Evolutionary conservation across 2,888 invertebrate species (phyloP).

Genomic region (Phaonia tiefii): DNA sequence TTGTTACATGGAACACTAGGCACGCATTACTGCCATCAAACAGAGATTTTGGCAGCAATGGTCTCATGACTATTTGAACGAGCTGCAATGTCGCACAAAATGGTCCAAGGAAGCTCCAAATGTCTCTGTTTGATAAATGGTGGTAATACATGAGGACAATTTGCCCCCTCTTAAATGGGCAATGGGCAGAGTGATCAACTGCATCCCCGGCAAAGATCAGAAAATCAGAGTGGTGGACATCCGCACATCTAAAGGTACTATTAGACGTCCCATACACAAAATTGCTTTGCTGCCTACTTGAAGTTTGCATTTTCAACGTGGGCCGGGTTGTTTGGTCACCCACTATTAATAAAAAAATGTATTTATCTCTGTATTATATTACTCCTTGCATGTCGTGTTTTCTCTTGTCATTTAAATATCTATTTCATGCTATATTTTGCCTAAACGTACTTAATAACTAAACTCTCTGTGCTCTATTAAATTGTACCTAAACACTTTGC

Average conservation of each 20-base stretch:
- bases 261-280: slow-evolving; percentile 47
- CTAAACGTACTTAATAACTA: too few species aligned
- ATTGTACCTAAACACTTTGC: too few species aligned
- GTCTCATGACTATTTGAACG: slow-evolving; percentile 48
- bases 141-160: slow-evolving; percentile 50
- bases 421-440: too few species aligned
- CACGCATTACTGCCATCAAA: slow-evolving; percentile 37
- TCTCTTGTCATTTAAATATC: too few species aligned
- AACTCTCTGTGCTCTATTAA: too few species aligned
- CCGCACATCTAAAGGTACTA: slow-evolving; percentile 38
- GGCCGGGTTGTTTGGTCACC: too few species aligned
- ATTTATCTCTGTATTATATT: too few species aligned
- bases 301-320: slow-evolving; percentile 41
- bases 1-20: too few species aligned
- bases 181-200: slow-evolving; percentile 24
- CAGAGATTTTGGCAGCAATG: slow-evolving; percentile 54
- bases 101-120: slow-evolving; percentile 42
- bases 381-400: too few species aligned
- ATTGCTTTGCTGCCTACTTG: slow-evolving; percentile 25
- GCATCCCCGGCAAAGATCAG: slow-evolving; percentile 24
- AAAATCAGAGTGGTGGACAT: slow-evolving; percentile 41
- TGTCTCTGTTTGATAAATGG: slow-evolving; percentile 20
- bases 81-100: too few species aligned
- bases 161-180: slow-evolving; percentile 26
- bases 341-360: too few species aligned